phyloP scores from a whole-genome alignment of 2,888 invertebrate genomes.

The Drosophila diplacantha region DNA sequence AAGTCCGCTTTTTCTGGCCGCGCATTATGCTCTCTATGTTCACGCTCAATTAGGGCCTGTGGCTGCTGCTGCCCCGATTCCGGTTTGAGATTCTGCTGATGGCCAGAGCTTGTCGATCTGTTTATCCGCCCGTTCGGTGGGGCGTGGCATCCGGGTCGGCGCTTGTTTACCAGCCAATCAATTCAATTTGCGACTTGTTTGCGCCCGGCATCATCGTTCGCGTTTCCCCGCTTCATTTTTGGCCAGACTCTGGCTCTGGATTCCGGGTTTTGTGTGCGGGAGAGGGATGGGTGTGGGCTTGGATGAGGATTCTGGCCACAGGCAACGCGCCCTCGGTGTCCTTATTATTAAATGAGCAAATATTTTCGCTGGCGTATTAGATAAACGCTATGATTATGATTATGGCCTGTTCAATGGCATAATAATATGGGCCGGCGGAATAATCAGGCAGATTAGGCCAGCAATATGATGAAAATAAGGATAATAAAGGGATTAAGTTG shows the following conservation, averaged over 20 bases:
- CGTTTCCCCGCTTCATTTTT: conserved; percentile 29
- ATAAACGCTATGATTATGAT: conserved; percentile 45
- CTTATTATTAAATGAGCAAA: conserved; percentile 47
- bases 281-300: background rate
- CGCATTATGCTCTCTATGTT: conserved; percentile 48
- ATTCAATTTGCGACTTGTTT: conserved; percentile 53
- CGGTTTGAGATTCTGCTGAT: conserved; percentile 21
- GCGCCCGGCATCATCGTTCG: conserved; percentile 32
- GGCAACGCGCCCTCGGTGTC: conserved; percentile 5
- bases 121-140: conserved; percentile 21
- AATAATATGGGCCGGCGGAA: conserved; percentile 23
- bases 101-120: conserved; percentile 17
- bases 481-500: conserved; percentile 6
- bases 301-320: conserved; percentile 4
- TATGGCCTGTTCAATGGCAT: conserved; percentile 39
- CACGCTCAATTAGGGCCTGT: conserved; percentile 53
- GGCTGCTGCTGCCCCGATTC: conserved; percentile 21
- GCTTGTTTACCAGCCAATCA: conserved; percentile 57
- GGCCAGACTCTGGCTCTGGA: background rate
- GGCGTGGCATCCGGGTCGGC: conserved; percentile 27
- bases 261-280: background rate
- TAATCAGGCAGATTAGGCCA: conserved; percentile 17
- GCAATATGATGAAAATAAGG: background rate
- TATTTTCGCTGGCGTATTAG: conserved; percentile 42
- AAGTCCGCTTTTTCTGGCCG: conserved; percentile 27